Evolutionary conservation across 2,797 vertebrate species (phyloP).

Genomic region (Peromyscus attwateri): DNA sequence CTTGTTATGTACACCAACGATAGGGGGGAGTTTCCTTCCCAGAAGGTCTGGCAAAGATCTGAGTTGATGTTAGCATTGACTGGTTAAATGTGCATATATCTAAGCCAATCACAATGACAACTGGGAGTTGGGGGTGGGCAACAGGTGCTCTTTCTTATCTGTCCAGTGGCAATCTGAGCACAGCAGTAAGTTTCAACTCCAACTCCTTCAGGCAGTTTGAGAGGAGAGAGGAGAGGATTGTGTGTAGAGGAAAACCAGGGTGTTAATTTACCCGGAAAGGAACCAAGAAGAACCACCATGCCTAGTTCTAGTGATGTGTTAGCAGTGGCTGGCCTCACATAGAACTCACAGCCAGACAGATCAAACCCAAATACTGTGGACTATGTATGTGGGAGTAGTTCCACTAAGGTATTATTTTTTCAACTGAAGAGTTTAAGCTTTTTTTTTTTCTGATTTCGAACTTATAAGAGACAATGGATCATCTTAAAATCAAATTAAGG

Average conservation of each 20-base stretch:
- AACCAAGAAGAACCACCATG: background rate
- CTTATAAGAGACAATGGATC: background rate
- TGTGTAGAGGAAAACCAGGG: background rate
- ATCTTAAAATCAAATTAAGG: constrained; percentile 6
- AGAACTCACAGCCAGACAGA: background rate
- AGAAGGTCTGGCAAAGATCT: background rate
- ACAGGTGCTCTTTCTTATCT: background rate
- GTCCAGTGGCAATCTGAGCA: background rate
- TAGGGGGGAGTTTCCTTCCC: background rate
- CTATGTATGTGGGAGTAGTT: background rate
- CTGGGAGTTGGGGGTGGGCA: rapidly evolving
- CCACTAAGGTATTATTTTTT: background rate
- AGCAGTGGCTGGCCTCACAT: background rate
- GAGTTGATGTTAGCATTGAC: background rate
- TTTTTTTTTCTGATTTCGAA: constrained; percentile 34
- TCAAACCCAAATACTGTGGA: background rate
- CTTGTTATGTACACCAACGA: background rate
- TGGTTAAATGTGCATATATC: background rate
- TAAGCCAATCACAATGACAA: constrained; percentile 35
- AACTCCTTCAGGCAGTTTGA: background rate
- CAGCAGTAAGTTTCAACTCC: background rate
- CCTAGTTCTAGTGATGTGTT: background rate
- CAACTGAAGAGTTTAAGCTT: background rate
- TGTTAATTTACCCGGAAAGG: background rate
- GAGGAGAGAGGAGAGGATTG: background rate